Evolutionary conservation across 2,797 vertebrate species (phyloP), one percentile per base, ranked within the genome.

Genomic region (Enteromius trimaculatus): DNA sequence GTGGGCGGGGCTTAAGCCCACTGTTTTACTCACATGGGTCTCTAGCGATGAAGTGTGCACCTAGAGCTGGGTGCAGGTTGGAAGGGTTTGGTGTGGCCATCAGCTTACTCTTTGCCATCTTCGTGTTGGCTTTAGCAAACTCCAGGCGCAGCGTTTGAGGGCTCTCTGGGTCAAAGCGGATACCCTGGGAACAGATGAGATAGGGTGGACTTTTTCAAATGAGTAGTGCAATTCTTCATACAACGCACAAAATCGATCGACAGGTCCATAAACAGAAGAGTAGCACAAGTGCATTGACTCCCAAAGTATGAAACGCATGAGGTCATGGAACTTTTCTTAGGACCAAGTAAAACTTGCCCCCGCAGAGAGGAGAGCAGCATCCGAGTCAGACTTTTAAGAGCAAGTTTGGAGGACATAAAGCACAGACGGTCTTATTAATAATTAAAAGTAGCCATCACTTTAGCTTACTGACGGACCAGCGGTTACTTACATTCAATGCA

Each of bases 101-200:
- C 93, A 99, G 95, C 94, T 99, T 99, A 96, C 95, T 99, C 94
- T 99, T 99, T 87, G 98, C 97, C 98, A 99, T 99, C 95, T 99
- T 99, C 89, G 98, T 99, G 94, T 99, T 99, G 92, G 98, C 97
- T 95, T 99, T 99, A 87, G 98, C 98, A 93, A 99, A 99, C 93
- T 99, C 98, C 95, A 99, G 96, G 93, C 97, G 96, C 94, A 99
- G 92, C 84, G 98, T 99, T 94, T 99, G 98, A 13, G 98, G 97
- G 84, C 97, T 99, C 95, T 99, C 98, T 2, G 98, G 98, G 93
- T 99, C 98, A 74, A 99, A 99, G 91, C 97, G 96, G 91, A 99
- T 97, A 82, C 98, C 98, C 98, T 99, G 83, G 81, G 87, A 58
- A 85, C 6, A 91, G 90, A 94, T 92, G 19, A n/a, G 37, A 58